A percentile compares a stretch with the other conserved stretches of the same genome.
Conservation (phyloP, 2,888 invertebrate genomes). For the Leucophora obtusa region DNA sequence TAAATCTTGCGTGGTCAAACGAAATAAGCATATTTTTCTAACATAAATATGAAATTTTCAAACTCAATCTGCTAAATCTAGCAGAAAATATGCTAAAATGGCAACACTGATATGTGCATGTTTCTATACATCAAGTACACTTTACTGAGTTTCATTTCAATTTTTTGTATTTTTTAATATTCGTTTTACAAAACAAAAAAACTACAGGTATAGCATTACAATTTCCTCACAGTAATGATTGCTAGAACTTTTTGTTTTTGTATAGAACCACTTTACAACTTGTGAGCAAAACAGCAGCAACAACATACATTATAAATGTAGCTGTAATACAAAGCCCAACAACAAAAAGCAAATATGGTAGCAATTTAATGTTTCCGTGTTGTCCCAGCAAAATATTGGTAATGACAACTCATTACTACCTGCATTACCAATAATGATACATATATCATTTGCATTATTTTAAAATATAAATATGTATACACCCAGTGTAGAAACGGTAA, state of each 20-base stretch:
- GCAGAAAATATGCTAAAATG: too few relatives aligned
- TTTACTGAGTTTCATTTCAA: constrained; percentile 1
- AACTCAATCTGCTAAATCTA: too few relatives aligned
- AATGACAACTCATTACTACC: too few relatives aligned
- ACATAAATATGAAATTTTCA: too few relatives aligned
- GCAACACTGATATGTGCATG: background rate
- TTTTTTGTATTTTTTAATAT: background rate
- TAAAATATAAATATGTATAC: too few relatives aligned
- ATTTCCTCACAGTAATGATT: background rate
- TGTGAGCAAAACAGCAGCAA: background rate
- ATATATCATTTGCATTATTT: too few relatives aligned
- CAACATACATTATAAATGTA: background rate
- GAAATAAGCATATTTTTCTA: too few relatives aligned
- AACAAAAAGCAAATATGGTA: background rate
- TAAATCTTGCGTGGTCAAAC: too few relatives aligned
- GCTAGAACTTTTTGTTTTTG: background rate
- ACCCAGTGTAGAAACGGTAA: too few relatives aligned
- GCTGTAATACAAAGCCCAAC: background rate
- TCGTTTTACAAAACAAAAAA: background rate
- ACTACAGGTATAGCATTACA: background rate
- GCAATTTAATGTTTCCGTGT: background rate
- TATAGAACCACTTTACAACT: background rate
- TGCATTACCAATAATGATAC: too few relatives aligned
- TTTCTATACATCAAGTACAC: background rate
- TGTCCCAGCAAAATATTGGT: too few relatives aligned